These are phyloP conservation scores for Cichlasoma orientale DNA, from an alignment of 2,797 vertebrate genomes.

Conservation along the genomic window DNA sequence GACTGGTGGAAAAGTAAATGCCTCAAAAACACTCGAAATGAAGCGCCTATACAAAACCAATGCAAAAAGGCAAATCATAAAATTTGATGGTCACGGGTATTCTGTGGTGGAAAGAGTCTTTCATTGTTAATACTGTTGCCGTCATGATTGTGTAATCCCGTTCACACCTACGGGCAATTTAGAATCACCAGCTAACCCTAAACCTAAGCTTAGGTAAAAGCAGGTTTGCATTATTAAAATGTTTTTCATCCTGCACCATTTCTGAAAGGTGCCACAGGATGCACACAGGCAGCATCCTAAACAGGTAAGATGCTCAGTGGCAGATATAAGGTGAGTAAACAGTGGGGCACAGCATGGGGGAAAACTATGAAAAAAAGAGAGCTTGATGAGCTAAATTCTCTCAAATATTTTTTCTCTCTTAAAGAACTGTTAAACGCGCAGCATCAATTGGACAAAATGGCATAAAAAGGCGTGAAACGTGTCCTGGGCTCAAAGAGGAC, in stretches of 20 bases:
- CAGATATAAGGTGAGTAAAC: not conserved
- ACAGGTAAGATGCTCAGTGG: not conserved
- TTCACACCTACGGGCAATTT: not conserved
- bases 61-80: not conserved
- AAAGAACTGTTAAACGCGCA: not conserved
- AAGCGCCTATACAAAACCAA: not conserved
- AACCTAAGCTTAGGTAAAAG: not conserved
- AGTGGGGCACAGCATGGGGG: not conserved
- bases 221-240: not conserved
- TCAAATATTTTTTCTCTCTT: not conserved
- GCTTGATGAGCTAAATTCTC: not conserved
- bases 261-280: too few species aligned
- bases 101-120: too few species aligned
- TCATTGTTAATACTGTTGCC: not conserved
- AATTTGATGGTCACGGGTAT: too few species aligned
- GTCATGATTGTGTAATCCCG: not conserved
- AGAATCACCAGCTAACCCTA: not conserved
- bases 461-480: not conserved
- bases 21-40: not conserved
- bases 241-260: too few species aligned
- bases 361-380: not conserved
- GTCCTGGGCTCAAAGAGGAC: not conserved
- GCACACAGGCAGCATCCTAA: fast-evolving
- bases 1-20: not conserved
- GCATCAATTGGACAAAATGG: not conserved